Conservation (phyloP, 2,113 vertebrate genomes). For the Haplochromis vanheusdeni region DNA sequence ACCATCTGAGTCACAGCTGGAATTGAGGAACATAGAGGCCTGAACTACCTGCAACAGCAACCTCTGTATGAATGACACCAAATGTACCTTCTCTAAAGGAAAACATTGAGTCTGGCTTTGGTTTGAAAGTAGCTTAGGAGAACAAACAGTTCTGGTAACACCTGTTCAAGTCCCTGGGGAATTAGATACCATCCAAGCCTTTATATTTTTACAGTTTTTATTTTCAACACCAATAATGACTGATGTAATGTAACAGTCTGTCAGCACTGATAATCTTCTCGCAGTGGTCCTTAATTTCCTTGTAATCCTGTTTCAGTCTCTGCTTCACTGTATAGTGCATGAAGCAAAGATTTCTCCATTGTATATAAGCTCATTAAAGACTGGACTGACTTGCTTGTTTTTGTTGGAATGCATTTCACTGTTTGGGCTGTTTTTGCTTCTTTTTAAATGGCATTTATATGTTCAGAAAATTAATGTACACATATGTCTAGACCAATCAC, state of each 20-base stretch:
- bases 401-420: not conserved
- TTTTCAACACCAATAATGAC: not conserved
- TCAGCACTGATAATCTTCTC: not conserved
- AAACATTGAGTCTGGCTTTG: not conserved
- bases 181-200: not conserved
- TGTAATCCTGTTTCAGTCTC: not conserved
- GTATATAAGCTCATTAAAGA: not conserved
- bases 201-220: not conserved
- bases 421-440: not conserved
- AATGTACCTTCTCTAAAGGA: not conserved
- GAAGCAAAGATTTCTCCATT: not conserved
- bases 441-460: not conserved
- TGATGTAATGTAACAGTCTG: not conserved
- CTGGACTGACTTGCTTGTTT: rapidly evolving
- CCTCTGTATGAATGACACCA: not conserved
- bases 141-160: not conserved
- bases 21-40: not conserved
- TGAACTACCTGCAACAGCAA: not conserved
- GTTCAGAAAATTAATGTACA: not conserved
- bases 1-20: not conserved
- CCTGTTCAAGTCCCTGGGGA: not conserved
- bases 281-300: not conserved
- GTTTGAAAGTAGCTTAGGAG: too few relatives aligned
- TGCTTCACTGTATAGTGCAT: not conserved
- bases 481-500: not conserved